Base-by-base conservation (phyloP, 35 echinoderm and acorn worm genomes). In the Hemicentrotus pulcherrimus region DNA sequence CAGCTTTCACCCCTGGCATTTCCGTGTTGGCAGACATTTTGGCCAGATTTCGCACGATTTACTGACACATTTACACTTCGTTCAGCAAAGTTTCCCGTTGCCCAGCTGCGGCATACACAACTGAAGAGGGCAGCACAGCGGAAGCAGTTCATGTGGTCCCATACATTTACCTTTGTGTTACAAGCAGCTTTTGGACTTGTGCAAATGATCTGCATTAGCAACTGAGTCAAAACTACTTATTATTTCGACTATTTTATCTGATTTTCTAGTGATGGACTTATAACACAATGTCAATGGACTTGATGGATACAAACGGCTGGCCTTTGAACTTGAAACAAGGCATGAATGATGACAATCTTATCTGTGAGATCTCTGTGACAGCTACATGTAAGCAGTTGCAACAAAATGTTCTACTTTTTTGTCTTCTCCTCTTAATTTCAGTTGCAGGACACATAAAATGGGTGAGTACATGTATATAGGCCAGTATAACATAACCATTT, bases 1-100 rank as follows among this genome's bases (percentile, higher is more conserved):
- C 88, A 32, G 88, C 88, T 24, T 90, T 90, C 46, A 90, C 88
- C 33, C 88, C 88, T 47, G 88, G 88, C 46, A 90, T 45, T 90
- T 90, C 88, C 32, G 32, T 90, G 32, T 46, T 90, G 12, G 88
- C 88, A 33, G 88, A 90, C 88, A 90, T 90, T 33, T 33, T 90
- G 19, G 32, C 88, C 0, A 90, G 24, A 90, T 90, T 90, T 78
- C 65, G n/a, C 65, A 5, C 22, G 65, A 78, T 78, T 18, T 6
- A 7, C 24, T 78, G 1, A 4, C 19, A 78, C 18, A 78, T 28
- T 28, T 6, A 22, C 11, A 46, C 31, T 45, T 90, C 88, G 88
- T 88, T 11, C 19, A 9, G 32, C 32, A 41, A 8, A 47, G 31
- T 90, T 90, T 33, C 46, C n/a, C 32, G 88, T 90, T 90, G 88